phyloP scores from a whole-genome alignment of 2,888 invertebrate genomes.

The Bellardia bayeri region DNA sequence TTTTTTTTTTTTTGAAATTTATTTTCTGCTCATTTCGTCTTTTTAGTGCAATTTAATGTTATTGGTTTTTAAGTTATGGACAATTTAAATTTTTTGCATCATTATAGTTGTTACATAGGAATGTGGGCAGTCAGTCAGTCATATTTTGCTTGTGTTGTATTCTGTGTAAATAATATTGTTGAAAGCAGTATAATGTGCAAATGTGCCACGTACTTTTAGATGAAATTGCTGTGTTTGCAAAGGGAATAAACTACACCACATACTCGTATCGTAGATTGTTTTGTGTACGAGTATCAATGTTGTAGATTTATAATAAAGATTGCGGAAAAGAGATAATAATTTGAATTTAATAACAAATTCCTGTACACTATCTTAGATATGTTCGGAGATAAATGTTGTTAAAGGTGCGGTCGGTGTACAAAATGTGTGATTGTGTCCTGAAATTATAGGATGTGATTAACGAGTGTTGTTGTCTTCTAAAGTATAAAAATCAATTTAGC shows the following conservation, averaged over 20 bases:
- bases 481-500: conserved; percentile 14
- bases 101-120: conserved; percentile 68
- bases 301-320: conserved; percentile 43
- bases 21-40: conserved; percentile 32
- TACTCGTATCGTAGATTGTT: neutral
- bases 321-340: conserved; percentile 62
- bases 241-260: neutral
- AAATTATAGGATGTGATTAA: conserved; percentile 22
- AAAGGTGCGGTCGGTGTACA: conserved; percentile 6
- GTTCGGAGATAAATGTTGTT: conserved; percentile 47
- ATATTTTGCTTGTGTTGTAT: neutral
- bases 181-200: neutral
- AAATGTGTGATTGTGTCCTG: neutral
- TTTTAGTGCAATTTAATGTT: conserved; percentile 71
- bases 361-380: conserved; percentile 48
- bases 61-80: conserved; percentile 73
- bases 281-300: neutral
- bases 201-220: conserved; percentile 21
- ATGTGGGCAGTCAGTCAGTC: conserved; percentile 51
- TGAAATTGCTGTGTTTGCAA: conserved; percentile 13
- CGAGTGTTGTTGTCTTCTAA: neutral
- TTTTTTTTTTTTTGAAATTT: neutral
- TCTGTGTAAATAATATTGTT: conserved; percentile 21
- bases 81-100: conserved; percentile 69
- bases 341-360: conserved; percentile 68